Conservation (phyloP, 1,140 invertebrate genomes). For the Drosophila sturtevanti region DNA sequence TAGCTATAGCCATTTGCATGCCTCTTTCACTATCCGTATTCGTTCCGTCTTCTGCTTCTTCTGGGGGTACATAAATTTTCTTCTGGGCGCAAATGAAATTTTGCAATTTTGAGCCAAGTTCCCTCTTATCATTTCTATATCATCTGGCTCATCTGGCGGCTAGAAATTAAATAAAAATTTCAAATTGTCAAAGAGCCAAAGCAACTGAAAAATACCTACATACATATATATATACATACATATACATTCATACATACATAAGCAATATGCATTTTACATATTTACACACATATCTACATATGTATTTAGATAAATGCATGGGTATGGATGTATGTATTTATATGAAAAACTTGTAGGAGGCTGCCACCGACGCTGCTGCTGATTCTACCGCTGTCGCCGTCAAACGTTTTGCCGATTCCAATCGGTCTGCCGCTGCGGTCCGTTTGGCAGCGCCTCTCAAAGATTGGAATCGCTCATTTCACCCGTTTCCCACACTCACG, state of each 20-base stretch:
- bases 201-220: constrained; percentile 13
- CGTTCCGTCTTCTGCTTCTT: constrained; percentile 1
- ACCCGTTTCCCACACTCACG: constrained; percentile 76
- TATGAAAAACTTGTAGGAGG: constrained; percentile 67
- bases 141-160: constrained; percentile 39
- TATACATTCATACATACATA: no score
- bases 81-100: constrained; percentile 67
- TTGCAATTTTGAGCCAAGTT: constrained; percentile 56
- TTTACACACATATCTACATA: no score
- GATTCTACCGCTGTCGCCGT: constrained; percentile 32
- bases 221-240: no score
- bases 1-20: constrained; percentile 36
- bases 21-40: constrained; percentile 5
- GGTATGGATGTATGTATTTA: background rate
- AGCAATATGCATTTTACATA: no score
- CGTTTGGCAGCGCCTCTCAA: constrained; percentile 65
- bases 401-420: constrained; percentile 55
- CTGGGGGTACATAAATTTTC: constrained; percentile 25
- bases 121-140: constrained; percentile 62
- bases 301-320: no score
- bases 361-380: constrained; percentile 35
- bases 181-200: constrained; percentile 62
- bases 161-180: constrained; percentile 72
- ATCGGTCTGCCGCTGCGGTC: constrained; percentile 74
- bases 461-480: constrained; percentile 75